phyloP scores from a whole-genome alignment of 2,113 vertebrate genomes.

The Ascaphus truei region DNA sequence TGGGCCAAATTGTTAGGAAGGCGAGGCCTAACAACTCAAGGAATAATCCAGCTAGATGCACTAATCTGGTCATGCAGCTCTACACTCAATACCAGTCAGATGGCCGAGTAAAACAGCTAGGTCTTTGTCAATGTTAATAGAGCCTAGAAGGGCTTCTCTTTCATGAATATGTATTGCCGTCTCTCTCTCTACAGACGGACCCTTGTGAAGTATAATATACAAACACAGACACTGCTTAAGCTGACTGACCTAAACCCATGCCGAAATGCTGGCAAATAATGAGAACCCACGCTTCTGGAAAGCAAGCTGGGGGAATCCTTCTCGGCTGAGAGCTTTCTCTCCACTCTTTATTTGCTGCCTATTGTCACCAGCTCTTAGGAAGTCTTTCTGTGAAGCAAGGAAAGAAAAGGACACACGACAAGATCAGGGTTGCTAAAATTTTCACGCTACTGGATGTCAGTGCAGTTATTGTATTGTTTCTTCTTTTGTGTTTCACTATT shows the following conservation, averaged over 20 bases:
- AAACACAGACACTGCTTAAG: conserved; percentile 14
- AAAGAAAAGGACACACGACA: not conserved
- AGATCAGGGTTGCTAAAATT: not conserved
- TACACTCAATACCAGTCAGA: conserved; percentile 58
- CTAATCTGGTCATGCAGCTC: conserved; percentile 63
- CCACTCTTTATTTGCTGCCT: conserved; percentile 38
- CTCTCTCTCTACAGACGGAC: conserved; percentile 48
- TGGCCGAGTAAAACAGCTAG: conserved; percentile 66
- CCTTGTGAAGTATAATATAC: conserved; percentile 48
- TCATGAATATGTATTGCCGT: conserved; percentile 73
- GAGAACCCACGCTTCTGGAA: conserved; percentile 42
- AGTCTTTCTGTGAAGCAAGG: not conserved
- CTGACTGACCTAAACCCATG: conserved; percentile 15
- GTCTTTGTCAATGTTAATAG: conserved; percentile 65
- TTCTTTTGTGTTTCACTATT: no score
- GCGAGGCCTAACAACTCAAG: conserved; percentile 55
- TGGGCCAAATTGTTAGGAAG: conserved; percentile 65
- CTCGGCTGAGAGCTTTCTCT: conserved; percentile 40
- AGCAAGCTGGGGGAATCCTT: conserved; percentile 14
- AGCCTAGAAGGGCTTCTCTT: conserved; percentile 50
- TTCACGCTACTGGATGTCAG: not conserved
- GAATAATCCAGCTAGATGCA: conserved; percentile 59
- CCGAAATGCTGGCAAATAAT: conserved; percentile 42
- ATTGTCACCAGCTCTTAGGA: not conserved
- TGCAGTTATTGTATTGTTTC: not conserved